Percentiles rank a stretch among this genome's conserved stretches.
Conservation (phyloP, 2,797 vertebrate species). For the Choloepus didactylus region DNA sequence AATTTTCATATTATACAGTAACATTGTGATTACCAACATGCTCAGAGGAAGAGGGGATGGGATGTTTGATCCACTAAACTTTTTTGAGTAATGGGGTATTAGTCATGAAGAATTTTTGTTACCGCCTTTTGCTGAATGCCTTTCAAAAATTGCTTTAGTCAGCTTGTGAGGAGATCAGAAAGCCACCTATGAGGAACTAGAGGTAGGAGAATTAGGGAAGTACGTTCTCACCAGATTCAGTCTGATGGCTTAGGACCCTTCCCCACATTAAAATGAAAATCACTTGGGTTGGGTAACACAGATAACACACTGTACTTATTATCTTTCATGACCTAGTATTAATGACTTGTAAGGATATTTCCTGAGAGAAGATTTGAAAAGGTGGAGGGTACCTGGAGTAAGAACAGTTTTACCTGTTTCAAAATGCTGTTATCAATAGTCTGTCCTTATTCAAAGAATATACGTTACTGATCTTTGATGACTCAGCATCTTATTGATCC, state of each 20-base stretch:
- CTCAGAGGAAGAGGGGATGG: constrained; percentile 51
- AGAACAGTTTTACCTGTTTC: neutral
- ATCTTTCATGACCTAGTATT: neutral
- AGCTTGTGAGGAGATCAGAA: neutral
- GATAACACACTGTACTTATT: neutral
- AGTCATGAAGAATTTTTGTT: constrained; percentile 54
- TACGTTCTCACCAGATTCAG: neutral
- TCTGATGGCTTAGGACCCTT: neutral
- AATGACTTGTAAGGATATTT: constrained; percentile 3
- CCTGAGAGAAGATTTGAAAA: neutral
- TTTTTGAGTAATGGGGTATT: constrained; percentile 65
- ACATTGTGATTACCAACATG: constrained; percentile 61
- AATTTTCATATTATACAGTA: constrained; percentile 83
- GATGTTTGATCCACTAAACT: constrained; percentile 50
- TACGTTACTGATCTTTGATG: neutral
- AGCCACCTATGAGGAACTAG: neutral
- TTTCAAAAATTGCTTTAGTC: constrained; percentile 31
- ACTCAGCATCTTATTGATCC: neutral
- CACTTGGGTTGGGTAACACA: neutral
- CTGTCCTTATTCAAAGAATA: neutral
- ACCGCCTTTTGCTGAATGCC: neutral
- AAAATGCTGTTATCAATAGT: neutral
- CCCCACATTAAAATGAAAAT: constrained; percentile 25
- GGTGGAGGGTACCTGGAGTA: neutral
- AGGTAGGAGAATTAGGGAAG: neutral